These are phyloP conservation scores for Malurus cyaneus DNA, from an alignment of 2,113 vertebrate species.

Conservation along the genomic window DNA sequence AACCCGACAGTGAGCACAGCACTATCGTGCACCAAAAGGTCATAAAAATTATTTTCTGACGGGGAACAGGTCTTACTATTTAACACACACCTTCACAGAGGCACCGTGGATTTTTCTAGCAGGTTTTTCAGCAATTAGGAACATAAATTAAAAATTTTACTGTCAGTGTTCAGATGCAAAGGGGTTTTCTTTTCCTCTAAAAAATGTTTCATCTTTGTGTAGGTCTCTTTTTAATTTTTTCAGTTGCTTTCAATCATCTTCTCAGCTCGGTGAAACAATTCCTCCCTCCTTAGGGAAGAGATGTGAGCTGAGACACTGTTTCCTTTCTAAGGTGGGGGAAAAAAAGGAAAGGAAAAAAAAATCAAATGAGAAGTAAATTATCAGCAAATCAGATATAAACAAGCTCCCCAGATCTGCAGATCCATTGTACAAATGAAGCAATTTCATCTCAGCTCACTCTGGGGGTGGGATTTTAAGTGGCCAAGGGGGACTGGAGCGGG, in stretches of 20 bases:
- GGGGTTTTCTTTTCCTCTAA: constrained; percentile 13
- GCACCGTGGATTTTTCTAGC: not conserved
- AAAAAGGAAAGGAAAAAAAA: not conserved
- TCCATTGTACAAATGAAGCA: constrained; percentile 73
- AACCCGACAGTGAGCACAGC: constrained; percentile 73
- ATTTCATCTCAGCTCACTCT: constrained; percentile 66
- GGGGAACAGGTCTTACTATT: constrained; percentile 36
- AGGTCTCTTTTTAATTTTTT: constrained; percentile 39
- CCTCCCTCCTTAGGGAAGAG: constrained; percentile 41
- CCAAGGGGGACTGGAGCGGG: constrained; percentile 67
- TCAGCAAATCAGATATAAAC: constrained; percentile 75
- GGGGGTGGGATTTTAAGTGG: constrained; percentile 71
- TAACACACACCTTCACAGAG: constrained; percentile 45
- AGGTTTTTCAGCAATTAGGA: constrained; percentile 34
- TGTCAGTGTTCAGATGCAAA: constrained; percentile 28
- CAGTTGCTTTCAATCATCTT: constrained; percentile 42
- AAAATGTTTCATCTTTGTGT: constrained; percentile 17
- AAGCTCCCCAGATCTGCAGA: constrained; percentile 72
- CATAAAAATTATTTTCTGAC: constrained; percentile 65
- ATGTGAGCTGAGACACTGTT: constrained; percentile 9
- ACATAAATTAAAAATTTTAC: not conserved
- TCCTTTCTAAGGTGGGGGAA: not conserved
- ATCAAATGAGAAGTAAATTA: constrained; percentile 72
- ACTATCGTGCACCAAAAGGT: constrained; percentile 72
- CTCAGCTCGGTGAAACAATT: not conserved